phyloP scores from a whole-genome alignment of 2,797 vertebrate genomes.

The Diplodus sargus region DNA sequence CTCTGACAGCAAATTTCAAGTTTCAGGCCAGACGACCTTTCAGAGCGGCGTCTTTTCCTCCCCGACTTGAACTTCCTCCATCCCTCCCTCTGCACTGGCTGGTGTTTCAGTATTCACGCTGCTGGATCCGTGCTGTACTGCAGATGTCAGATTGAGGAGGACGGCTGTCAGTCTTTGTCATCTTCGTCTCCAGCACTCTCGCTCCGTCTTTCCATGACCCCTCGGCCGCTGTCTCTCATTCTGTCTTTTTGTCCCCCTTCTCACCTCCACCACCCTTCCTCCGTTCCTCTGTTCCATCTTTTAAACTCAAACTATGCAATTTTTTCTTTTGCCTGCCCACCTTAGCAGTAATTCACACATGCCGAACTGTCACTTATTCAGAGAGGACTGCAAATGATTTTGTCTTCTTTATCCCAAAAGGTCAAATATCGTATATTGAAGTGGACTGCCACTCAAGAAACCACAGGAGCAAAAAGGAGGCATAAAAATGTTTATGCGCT shows the following conservation, averaged over 20 bases:
- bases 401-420: slow-evolving; percentile 2
- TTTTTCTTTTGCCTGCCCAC: not conserved
- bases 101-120: slow-evolving; percentile 45
- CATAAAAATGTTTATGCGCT: not conserved
- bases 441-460: slow-evolving; percentile 1
- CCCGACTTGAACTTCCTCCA: not conserved
- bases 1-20: slow-evolving; percentile 53
- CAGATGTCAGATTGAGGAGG: slow-evolving; percentile 58
- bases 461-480: not conserved
- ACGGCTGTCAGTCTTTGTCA: slow-evolving; percentile 67
- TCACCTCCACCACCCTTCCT: slow-evolving; percentile 32
- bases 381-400: not conserved
- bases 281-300: slow-evolving; percentile 5
- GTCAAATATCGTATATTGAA: not conserved
- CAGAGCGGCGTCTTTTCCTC: not conserved
- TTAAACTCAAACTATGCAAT: not conserved
- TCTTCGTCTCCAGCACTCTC: slow-evolving; percentile 34
- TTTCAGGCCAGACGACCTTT: slow-evolving; percentile 23
- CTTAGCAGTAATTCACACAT: slow-evolving; percentile 1
- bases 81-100: not conserved
- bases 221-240: slow-evolving; percentile 35
- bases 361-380: not conserved
- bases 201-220: slow-evolving; percentile 34
- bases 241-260: slow-evolving; percentile 18
- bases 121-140: slow-evolving; percentile 30